These are phyloP conservation scores for Selene dorsalis DNA, from an alignment of 2,797 vertebrate genomes.

Conservation along the genomic window DNA sequence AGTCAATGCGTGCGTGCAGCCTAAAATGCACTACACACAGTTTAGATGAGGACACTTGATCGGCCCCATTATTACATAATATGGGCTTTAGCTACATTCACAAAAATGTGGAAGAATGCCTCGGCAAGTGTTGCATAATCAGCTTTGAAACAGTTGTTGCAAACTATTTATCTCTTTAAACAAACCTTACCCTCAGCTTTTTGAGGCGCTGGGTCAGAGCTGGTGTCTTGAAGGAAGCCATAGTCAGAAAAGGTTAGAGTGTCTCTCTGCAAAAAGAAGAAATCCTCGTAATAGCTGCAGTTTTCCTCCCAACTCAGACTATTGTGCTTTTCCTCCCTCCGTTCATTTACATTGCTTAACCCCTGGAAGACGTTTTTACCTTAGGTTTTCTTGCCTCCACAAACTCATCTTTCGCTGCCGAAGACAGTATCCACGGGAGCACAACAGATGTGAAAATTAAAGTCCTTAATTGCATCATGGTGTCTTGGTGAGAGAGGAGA, in stretches of 20 bases:
- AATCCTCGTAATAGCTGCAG: conserved; percentile 14
- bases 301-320: conserved; percentile 19
- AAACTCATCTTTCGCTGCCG: conserved; percentile 73
- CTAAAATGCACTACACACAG: conserved; percentile 34
- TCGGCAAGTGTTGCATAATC: conserved; percentile 65
- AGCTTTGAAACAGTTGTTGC: conserved; percentile 49
- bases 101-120: conserved; percentile 61
- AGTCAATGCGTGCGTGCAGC: conserved; percentile 8
- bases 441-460: conserved; percentile 81
- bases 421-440: conserved; percentile 83
- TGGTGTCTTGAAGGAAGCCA: conserved; percentile 41
- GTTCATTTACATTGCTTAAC: conserved; percentile 3
- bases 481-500: conserved; percentile 52
- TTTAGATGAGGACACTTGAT: conserved; percentile 57
- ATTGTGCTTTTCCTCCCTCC: conserved; percentile 1
- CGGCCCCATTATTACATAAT: conserved; percentile 68
- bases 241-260: conserved; percentile 43
- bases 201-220: conserved; percentile 23
- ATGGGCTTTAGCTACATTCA: conserved; percentile 56
- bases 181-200: conserved; percentile 57
- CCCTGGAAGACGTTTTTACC: conserved; percentile 58
- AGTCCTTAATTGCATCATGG: conserved; percentile 71
- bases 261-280: conserved; percentile 66
- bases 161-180: conserved; percentile 41
- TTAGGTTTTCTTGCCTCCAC: conserved; percentile 77